Percentiles rank a stretch among this genome's conserved stretches.
Evolutionary conservation across 2,113 vertebrate genomes (phyloP).

Genomic region (Sclerurus mexicanus): DNA sequence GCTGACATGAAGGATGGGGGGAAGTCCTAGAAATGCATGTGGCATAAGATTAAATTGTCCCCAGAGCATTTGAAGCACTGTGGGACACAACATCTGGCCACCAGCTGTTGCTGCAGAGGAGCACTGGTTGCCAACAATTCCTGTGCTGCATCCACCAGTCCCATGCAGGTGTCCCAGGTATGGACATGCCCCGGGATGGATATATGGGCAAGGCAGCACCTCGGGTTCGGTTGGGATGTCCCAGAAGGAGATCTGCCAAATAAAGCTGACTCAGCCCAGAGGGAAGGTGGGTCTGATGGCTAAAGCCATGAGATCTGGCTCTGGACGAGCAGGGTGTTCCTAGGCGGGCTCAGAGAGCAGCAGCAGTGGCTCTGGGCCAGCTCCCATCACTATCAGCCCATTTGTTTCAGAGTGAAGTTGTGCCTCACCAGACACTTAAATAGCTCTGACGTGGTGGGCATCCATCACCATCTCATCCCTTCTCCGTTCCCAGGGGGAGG

Average conservation of each 20-base stretch:
- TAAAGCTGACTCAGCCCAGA: neutral
- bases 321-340: neutral
- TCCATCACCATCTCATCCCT: neutral
- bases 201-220: fast-evolving
- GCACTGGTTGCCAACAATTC: neutral
- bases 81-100: constrained; percentile 1
- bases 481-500: neutral
- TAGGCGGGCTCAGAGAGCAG: neutral
- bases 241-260: neutral
- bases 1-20: neutral
- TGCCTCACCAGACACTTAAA: neutral
- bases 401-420: neutral
- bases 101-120: neutral
- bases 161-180: neutral
- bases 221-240: neutral
- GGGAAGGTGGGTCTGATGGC: neutral
- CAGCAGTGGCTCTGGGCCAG: neutral
- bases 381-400: neutral
- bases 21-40: neutral
- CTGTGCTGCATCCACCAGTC: neutral
- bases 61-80: neutral
- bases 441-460: neutral
- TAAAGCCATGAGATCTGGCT: neutral
- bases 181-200: neutral
- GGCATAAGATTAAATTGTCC: neutral